phyloP scores from a whole-genome alignment of 2,888 invertebrate species.

The Diadegma fenestrale region DNA sequence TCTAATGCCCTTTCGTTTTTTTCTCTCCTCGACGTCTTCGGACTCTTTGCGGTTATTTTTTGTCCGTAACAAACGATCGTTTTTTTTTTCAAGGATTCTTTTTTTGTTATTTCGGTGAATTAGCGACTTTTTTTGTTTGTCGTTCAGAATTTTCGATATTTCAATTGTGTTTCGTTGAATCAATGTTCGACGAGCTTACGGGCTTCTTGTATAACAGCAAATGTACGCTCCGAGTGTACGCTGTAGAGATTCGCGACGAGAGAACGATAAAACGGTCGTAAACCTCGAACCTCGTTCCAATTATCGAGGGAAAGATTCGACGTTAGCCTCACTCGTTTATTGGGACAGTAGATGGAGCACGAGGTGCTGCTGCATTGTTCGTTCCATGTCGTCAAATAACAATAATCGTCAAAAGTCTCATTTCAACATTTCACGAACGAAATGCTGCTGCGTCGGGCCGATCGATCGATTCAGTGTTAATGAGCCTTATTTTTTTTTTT shows the following conservation, averaged over 20 bases:
- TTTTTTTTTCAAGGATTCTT: slow-evolving; percentile 3
- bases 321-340: slow-evolving; percentile 63
- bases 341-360: slow-evolving; percentile 68
- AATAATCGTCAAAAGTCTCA: neutral
- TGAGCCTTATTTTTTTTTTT: no score
- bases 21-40: neutral
- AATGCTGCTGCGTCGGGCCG: neutral
- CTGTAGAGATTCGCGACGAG: slow-evolving; percentile 58
- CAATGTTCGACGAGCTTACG: slow-evolving; percentile 11
- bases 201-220: neutral
- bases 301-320: slow-evolving; percentile 72
- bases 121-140: slow-evolving; percentile 20
- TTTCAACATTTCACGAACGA: neutral
- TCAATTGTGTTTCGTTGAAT: neutral
- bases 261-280: slow-evolving; percentile 74
- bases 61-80: neutral
- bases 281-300: slow-evolving; percentile 75
- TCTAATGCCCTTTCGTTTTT: slow-evolving; percentile 16
- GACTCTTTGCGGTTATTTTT: neutral
- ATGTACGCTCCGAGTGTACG: neutral
- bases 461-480: neutral
- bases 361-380: slow-evolving; percentile 30
- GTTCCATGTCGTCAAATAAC: slow-evolving; percentile 15
- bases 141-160: neutral
- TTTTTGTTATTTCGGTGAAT: neutral